These are phyloP conservation scores for Sinella curviseta DNA, from an alignment of 1,140 invertebrate species.

Conservation along the genomic window DNA sequence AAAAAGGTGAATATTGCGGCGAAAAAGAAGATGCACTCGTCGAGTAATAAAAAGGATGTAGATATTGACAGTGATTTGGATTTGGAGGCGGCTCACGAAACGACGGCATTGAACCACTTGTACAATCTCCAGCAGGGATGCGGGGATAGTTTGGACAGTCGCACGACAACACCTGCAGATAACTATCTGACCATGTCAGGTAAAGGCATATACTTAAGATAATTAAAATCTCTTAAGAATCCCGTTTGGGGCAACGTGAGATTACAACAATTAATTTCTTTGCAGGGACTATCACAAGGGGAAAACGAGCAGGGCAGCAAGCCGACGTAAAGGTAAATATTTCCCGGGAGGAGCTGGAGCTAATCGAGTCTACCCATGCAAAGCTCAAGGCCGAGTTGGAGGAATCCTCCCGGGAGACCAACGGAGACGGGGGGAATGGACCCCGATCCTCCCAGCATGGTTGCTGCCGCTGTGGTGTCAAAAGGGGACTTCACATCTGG, in stretches of 20 bases:
- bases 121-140: constrained; percentile 50
- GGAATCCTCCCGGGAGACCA: constrained; percentile 61
- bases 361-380: constrained; percentile 5
- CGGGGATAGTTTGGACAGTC: constrained; percentile 46
- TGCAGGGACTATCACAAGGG: constrained; percentile 71
- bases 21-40: constrained; percentile 16
- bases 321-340: constrained; percentile 72
- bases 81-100: constrained; percentile 45
- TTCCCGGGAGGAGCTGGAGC: constrained; percentile 65
- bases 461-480: constrained; percentile 53
- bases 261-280: background rate
- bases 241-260: background rate
- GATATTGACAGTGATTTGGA: constrained; percentile 2
- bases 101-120: constrained; percentile 45
- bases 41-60: constrained; percentile 12
- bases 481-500: constrained; percentile 67
- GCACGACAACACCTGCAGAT: constrained; percentile 46
- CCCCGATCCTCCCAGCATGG: background rate
- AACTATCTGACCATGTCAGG: constrained; percentile 59
- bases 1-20: constrained; percentile 47
- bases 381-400: constrained; percentile 44
- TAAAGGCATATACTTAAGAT: background rate
- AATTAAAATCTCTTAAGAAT: background rate
- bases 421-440: constrained; percentile 55
- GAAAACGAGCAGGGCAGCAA: constrained; percentile 70